phyloP scores from a whole-genome alignment of 1,140 invertebrate genomes.

The Bombus pyrosoma region DNA sequence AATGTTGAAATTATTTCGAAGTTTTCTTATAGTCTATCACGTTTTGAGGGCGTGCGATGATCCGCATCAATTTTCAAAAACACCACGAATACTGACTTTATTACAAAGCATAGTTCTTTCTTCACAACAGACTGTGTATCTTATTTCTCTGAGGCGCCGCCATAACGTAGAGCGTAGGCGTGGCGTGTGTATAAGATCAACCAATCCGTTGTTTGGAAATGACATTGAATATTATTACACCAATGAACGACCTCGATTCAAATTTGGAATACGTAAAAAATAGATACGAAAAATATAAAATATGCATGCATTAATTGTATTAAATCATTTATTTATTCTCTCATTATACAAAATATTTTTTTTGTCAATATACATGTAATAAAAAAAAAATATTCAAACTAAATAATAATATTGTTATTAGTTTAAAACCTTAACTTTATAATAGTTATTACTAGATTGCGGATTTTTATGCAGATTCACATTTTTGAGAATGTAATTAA shows the following conservation, averaged over 20 bases:
- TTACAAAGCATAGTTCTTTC: conserved; percentile 47
- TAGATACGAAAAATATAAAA: conserved; percentile 1
- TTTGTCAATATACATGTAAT: not conserved
- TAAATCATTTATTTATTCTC: conserved; percentile 21
- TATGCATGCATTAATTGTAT: not conserved
- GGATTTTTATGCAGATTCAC: too few species aligned
- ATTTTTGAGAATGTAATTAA: too few species aligned
- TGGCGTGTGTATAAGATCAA: conserved; percentile 47
- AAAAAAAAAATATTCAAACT: not conserved
- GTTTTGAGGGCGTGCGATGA: conserved; percentile 21
- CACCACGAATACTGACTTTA: conserved; percentile 46
- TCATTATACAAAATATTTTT: not conserved
- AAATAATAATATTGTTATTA: not conserved
- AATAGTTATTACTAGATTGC: not conserved
- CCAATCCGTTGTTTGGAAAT: conserved; percentile 44
- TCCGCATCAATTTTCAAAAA: conserved; percentile 31
- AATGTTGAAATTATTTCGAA: not conserved
- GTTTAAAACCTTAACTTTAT: not conserved
- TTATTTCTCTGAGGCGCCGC: conserved; percentile 57
- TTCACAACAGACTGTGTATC: conserved; percentile 46
- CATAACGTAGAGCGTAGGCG: conserved; percentile 64
- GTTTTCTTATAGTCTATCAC: conserved; percentile 16
- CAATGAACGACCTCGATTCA: conserved; percentile 19
- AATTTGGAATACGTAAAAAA: conserved; percentile 17
- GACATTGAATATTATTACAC: conserved; percentile 34